phyloP scores from a whole-genome alignment of 2,888 invertebrate species.

The Pristionchus arcanus region DNA sequence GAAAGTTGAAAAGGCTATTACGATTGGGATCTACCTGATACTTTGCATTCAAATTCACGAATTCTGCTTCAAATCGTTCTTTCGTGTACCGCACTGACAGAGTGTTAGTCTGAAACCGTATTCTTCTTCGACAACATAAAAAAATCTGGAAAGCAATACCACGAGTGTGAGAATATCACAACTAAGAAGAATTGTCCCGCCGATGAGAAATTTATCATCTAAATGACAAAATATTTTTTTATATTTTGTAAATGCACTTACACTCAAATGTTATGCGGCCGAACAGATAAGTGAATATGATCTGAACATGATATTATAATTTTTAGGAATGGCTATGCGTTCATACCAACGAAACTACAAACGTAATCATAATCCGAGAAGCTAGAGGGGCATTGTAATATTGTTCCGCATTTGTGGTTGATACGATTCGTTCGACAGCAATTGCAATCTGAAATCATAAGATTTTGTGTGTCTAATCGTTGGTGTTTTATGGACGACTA shows the following conservation, averaged over 20 bases:
- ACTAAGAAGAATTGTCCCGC: background rate
- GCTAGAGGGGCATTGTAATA: background rate
- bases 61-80: background rate
- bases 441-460: conserved; percentile 16
- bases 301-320: background rate
- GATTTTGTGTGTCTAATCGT: background rate
- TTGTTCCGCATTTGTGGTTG: background rate
- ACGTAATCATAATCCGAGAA: background rate
- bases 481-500: background rate
- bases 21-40: no score
- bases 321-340: background rate
- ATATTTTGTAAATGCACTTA: background rate
- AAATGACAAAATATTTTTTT: background rate
- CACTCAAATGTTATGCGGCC: background rate
- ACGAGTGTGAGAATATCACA: conserved; percentile 26
- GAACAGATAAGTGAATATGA: background rate
- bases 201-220: background rate
- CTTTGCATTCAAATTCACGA: conserved; percentile 8
- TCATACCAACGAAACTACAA: background rate
- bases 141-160: background rate
- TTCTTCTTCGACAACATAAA: no score
- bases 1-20: no score
- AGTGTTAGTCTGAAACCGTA: background rate
- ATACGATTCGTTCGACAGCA: background rate
- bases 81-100: background rate